Evolutionary conservation across 2,797 vertebrate genomes (phyloP).

Genomic region (Craterocephalus amniculus): DNA sequence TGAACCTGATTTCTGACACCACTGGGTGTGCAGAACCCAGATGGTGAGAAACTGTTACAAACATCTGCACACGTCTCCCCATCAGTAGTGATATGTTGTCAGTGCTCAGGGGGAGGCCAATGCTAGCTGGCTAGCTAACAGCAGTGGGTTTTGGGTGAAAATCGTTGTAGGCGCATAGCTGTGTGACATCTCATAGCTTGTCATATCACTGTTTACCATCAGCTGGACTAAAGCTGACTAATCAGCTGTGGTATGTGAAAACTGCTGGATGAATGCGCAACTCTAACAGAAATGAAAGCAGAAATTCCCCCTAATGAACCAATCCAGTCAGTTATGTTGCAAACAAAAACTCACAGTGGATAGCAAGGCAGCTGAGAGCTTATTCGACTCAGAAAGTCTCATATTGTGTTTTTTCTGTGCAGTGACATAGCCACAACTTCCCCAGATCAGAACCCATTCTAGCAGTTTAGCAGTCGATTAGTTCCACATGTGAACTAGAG

Average conservation of each 20-base stretch:
- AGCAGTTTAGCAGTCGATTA: slow-evolving; percentile 1
- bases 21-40: neutral
- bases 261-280: neutral
- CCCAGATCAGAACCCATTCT: neutral
- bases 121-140: neutral
- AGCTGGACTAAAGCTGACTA: neutral
- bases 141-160: neutral
- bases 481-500: slow-evolving; percentile 14
- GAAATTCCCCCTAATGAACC: neutral
- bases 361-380: neutral
- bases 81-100: neutral
- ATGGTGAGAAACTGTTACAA: neutral
- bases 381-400: too few relatives aligned
- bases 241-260: slow-evolving; percentile 11
- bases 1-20: neutral
- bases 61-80: neutral
- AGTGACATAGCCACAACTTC: slow-evolving; percentile 4
- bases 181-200: neutral
- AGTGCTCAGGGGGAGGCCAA: neutral
- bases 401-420: neutral
- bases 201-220: neutral
- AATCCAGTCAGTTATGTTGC: neutral
- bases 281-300: neutral
- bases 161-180: neutral
- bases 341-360: neutral